Evolutionary conservation across 2,888 invertebrate species (phyloP), one percentile per base, ranked within the genome.

Genomic region (Hyppa rectilinea): DNA sequence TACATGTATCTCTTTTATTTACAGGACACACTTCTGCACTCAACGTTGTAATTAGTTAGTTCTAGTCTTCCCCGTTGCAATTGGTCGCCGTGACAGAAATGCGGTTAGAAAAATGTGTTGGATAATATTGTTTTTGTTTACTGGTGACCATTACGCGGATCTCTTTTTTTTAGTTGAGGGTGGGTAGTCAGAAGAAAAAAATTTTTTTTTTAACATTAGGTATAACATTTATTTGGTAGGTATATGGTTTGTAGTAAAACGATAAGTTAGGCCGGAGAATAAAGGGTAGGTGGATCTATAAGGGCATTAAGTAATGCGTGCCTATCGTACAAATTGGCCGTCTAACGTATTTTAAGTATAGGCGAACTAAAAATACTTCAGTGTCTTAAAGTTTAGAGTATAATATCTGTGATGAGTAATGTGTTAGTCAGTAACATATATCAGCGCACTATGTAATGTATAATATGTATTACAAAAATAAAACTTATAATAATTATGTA

Each of bases 191-290:
- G 12, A 38, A 49, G 10, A 50, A 71, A 59, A 14, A 29, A 47
- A 26, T 20, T 0, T 0, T 9, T 12, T 68, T 34, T 45, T 34
- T 3, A 50, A 61, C 49, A 56, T 62, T 36, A n/a, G n/a, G n/a
- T n/a, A 2, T 38, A 74, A 71, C 49, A 71, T 74, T 78, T 75
- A 75, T 61, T 75, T 10, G 31, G 40, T 43, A 55, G 49, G 26
- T 40, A 75, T 34, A 45, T 34, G 45, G 40, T 36, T 34, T n/a
- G 55, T 14, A 23, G n/a, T 43, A n/a, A n/a, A n/a, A n/a, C n/a
- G n/a, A n/a, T n/a, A 34, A 45, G 23, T 34, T 78, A 53, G 47
- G 29, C 40, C 20, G 68, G 31, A 73, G n/a, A 68, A 76, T 4
- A 52, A 34, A 34, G 12, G 9, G 26, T 29, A 26, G n/a, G 4